Base-by-base conservation (phyloP, 2,888 invertebrate species). In the Teleiodes luculella region DNA sequence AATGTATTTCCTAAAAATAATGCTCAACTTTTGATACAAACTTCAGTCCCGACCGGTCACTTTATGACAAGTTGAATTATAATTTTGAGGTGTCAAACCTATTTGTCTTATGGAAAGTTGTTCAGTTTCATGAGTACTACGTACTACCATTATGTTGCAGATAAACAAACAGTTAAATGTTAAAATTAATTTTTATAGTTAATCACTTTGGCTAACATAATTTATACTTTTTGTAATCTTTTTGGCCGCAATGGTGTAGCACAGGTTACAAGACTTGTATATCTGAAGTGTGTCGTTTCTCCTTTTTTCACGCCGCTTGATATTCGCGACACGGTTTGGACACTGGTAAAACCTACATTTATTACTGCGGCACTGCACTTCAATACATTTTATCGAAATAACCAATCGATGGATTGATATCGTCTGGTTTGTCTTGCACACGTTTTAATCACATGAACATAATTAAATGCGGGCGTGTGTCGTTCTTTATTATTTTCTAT, bases 241-340 rank as follows among this genome's bases (percentile, higher is more conserved):
- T 71, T 69, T 67, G 70, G 70, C 70, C 68, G 75, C 74, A 70
- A 66, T 70, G 64, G 63, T 74, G 61, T 66, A 65, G 64, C 49
- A 65, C 60, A 70, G 69, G 67, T 70, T 72, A 74, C 59, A 67
- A 70, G 74, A 78, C 72, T 63, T 79, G 72, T 80, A 72, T 83
- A 81, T 84, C 82, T 86, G 78, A 86, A 81, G 80, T 86, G 83
- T 86, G 83, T 84, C 86, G 83, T 88, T 86, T 87, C 82, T 87
- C 82, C 84, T 85, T 84, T 86, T 86, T 89, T 85, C 89, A 89
- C 89, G 89, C 89, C 88, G 89, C 89, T 89, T 87, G 86, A 86
- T 83, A 74, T 68, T 66, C 80, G 83, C 87, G 86, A 83, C 87
- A 89, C 87, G 77, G 76, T 86, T 82, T 83, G 80, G 79, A 90